Base-by-base conservation (phyloP, 2,113 vertebrate genomes). In the Brachypteracias leptosomus region DNA sequence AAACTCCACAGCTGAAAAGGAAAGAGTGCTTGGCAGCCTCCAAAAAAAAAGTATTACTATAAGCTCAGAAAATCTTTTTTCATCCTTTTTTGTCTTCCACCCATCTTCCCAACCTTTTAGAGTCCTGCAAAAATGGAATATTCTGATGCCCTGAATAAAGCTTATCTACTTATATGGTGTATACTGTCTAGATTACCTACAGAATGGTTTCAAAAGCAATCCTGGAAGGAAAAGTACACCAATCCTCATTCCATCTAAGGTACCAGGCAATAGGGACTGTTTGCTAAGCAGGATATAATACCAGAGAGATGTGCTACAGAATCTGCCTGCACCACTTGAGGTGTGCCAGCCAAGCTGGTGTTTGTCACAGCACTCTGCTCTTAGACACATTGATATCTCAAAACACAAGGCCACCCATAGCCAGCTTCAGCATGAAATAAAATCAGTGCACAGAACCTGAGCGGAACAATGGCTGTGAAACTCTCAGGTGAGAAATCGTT, bases 401-500 rank as follows among this genome's bases (percentile, higher is more conserved):
- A 61, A 77, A 12, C 46, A 58, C 26, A 18, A 77, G 44, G 65
- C 79, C 90, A 78, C 85, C 90, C 85, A 67, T 1, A 26, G 72
- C 14, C 76, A 47, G 49, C 84, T 12, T 9, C 33, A 74, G 72
- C 78, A 40, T 28, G 3, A 54, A 87, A 72, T 4, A 13, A 42
- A 40, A 59, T 26, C 59, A 10, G 61, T 2, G 52, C 82, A 63
- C 61, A 84, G 66, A 88, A 3, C 26, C 68, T 78, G 7, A 46
- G 51, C 33, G 16, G 70, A 61, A 77, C 85, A 57, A 81, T 16
- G 80, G 73, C 79, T 74, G 57, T 46, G 85, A 28, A 55, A 90
- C 70, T 88, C 96, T 97, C 97, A 97, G 96, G 94, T 94, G 89
- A 97, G 95, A 95, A 96, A 96, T 72, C 94, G 77, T 95, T 94